Evolutionary conservation across 2,888 invertebrate species (phyloP).

Genomic region (Hipparchia sbordonii): DNA sequence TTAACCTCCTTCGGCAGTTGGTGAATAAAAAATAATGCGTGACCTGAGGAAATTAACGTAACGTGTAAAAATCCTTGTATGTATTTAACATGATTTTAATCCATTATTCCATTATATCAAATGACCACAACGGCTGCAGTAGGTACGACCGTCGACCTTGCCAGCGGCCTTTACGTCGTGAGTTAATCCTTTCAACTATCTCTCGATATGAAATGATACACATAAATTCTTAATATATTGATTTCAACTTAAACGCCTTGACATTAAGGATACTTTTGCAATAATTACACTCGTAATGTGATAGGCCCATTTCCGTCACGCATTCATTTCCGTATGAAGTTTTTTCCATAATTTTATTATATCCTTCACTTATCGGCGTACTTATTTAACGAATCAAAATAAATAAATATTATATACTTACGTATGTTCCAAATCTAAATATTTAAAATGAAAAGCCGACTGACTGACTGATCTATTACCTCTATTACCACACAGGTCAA

Average conservation of each 20-base stretch:
- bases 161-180: slow-evolving; percentile 60
- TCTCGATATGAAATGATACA: slow-evolving; percentile 40
- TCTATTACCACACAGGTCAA: no score
- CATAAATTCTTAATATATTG: slow-evolving; percentile 16
- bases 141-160: slow-evolving; percentile 51
- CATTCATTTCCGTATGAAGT: slow-evolving; percentile 29
- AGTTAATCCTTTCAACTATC: slow-evolving; percentile 60
- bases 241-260: slow-evolving; percentile 7
- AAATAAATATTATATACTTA: no score
- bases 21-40: neutral
- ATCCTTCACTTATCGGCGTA: neutral
- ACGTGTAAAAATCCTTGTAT: neutral
- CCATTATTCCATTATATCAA: neutral
- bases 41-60: neutral
- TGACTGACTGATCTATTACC: no score
- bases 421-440: no score
- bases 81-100: slow-evolving; percentile 1
- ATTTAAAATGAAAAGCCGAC: no score
- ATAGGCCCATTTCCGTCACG: slow-evolving; percentile 33
- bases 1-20: no score
- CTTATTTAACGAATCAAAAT: no score
- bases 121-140: slow-evolving; percentile 13
- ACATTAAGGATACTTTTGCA: slow-evolving; percentile 21
- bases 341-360: slow-evolving; percentile 9
- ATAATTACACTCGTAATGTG: slow-evolving; percentile 11